These are phyloP conservation scores for Sylvia borin DNA, from an alignment of 2,797 vertebrate genomes.

Conservation along the genomic window DNA sequence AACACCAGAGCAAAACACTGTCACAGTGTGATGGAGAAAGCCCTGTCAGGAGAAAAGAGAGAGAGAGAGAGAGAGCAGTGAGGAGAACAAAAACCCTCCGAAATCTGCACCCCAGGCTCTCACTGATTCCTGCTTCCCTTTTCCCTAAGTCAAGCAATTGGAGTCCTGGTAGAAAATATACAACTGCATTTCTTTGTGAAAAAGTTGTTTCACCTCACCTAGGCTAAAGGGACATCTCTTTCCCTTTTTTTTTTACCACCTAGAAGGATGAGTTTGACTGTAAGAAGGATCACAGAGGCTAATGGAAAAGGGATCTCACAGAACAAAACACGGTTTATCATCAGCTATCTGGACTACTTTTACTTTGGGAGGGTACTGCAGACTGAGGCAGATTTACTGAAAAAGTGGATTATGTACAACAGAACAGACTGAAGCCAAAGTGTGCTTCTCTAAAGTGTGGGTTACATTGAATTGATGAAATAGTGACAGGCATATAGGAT, in stretches of 20 bases:
- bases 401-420: neutral
- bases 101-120: neutral
- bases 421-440: neutral
- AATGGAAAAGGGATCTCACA: neutral
- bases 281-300: neutral
- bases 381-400: neutral
- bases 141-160: neutral
- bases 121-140: constrained; percentile 21
- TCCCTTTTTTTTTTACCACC: neutral
- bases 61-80: neutral
- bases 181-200: neutral
- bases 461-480: neutral
- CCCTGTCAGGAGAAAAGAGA: neutral
- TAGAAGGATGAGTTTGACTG: neutral
- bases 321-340: neutral
- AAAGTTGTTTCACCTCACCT: neutral
- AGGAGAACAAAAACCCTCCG: constrained; percentile 15
- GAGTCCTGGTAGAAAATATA: neutral
- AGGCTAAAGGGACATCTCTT: neutral
- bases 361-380: neutral
- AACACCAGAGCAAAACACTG: neutral
- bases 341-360: neutral
- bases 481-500: neutral
- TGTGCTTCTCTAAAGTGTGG: neutral
- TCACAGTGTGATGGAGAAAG: constrained; percentile 29